Conservation (phyloP, 1,140 invertebrate genomes). For the Laupala kohalensis region DNA sequence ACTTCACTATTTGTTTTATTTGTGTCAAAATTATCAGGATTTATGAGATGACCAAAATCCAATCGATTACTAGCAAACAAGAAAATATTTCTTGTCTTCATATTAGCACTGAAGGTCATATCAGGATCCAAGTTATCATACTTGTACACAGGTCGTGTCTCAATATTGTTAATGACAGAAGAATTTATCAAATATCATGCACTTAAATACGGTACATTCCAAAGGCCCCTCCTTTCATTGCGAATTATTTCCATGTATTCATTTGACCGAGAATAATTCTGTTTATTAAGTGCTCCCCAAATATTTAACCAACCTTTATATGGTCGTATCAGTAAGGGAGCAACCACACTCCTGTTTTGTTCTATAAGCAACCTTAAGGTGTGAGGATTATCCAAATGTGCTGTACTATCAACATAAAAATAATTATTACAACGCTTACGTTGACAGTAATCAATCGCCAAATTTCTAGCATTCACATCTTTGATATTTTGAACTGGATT, state of each 20-base stretch:
- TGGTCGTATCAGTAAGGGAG: constrained; percentile 69
- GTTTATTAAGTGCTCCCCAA: constrained; percentile 89
- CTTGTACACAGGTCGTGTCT: constrained; percentile 40
- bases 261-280: constrained; percentile 83
- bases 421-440: constrained; percentile 68
- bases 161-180: constrained; percentile 42
- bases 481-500: constrained; percentile 53
- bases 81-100: constrained; percentile 67
- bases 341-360: constrained; percentile 65
- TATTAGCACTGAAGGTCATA: constrained; percentile 73
- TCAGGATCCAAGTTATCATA: constrained; percentile 65
- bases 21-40: constrained; percentile 68
- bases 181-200: constrained; percentile 74
- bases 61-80: constrained; percentile 81
- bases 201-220: constrained; percentile 92
- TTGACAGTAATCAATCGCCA: constrained; percentile 64
- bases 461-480: constrained; percentile 64
- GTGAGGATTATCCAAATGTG: constrained; percentile 66
- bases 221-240: constrained; percentile 71
- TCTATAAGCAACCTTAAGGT: constrained; percentile 67
- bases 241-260: constrained; percentile 96
- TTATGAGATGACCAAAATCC: constrained; percentile 81
- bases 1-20: constrained; percentile 69
- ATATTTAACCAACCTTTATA: constrained; percentile 94
- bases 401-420: constrained; percentile 72